Base-by-base conservation (phyloP, 2,797 vertebrate genomes). In the Ctenochaetus hawaiiensis region DNA sequence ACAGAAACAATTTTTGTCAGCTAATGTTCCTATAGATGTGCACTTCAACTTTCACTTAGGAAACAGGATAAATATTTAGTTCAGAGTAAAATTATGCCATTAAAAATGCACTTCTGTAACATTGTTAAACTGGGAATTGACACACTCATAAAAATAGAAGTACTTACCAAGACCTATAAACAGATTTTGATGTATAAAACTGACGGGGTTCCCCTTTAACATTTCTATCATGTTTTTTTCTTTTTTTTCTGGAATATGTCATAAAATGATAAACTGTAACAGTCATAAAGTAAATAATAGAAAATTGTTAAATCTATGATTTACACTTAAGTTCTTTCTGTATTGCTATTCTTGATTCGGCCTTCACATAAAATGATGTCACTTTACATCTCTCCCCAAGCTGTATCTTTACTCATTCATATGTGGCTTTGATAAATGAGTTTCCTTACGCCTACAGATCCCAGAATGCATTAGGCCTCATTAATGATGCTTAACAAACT, bases 401-500 rank as follows among this genome's bases (percentile, higher is more conserved):
- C 47, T 80, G 53, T 7, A 30, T 48, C n/a, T 60, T 12, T 22
- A 64, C 41, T 23, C 13, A 43, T 57, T 66, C 48, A 66, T n/a
- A 45, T 23, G 6, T 4, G 20, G 2, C 67, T 22, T 17, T 81
- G 60, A 81, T 70, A 48, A 75, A 75, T 56, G 60, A 75, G 39
- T 30, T 5, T 3, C 6, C 39, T 12, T 8, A 7, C 49, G 68
- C 79, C 61, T 79, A 71, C 75, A 74, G 22, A 39, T 87, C 81
- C 81, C 86, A 90, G 45, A 85, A 85, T 78, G 78, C 75, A 85
- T 72, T 75, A 67, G 44, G 49, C 22, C 84, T 78, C 59, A 77
- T 82, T 84, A 85, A 57, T 43, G 56, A 64, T 70, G 54, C 48
- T 1, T 44, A 64, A 34, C 11, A 22, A 81, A 75, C 53, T 48